Evolutionary conservation across 2,797 vertebrate genomes (phyloP).

Genomic region (Aselliscus stoliczkanus): DNA sequence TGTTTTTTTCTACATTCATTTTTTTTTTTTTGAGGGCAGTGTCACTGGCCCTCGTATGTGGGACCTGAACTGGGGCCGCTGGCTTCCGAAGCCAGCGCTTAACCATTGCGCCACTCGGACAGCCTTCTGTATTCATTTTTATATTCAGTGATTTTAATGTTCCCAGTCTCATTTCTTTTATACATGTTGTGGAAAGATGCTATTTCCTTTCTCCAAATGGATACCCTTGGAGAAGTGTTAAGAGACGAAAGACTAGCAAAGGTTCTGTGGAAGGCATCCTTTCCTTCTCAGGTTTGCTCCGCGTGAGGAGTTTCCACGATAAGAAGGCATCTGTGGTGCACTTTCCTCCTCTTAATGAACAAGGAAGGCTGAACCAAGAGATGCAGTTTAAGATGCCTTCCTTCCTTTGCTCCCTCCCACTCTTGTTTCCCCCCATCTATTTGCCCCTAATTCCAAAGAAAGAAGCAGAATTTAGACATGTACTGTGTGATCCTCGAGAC

Average conservation of each 20-base stretch:
- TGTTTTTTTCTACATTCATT: neutral
- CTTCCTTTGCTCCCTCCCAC: neutral
- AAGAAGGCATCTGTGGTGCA: neutral
- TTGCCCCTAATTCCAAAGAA: neutral
- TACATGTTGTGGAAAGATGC: neutral
- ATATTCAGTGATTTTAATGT: neutral
- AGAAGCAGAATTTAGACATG: neutral
- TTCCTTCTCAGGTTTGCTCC: neutral
- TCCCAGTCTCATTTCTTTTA: neutral
- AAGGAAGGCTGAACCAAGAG: neutral
- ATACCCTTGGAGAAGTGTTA: neutral
- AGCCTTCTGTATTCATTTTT: neutral
- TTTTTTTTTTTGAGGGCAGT: no score
- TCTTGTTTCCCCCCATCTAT: neutral
- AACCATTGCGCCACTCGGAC: no score
- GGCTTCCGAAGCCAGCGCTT: no score
- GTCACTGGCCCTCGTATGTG: no score
- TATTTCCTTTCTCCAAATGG: neutral
- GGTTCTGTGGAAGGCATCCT: neutral
- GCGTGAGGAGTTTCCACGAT: neutral
- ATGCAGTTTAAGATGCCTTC: neutral
- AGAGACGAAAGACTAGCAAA: neutral
- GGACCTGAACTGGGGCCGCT: no score
- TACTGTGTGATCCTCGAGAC: neutral
- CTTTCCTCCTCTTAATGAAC: slow-evolving; percentile 16